These are phyloP conservation scores for Camponotus vicinus DNA, from an alignment of 1,140 invertebrate genomes.

Conservation along the genomic window DNA sequence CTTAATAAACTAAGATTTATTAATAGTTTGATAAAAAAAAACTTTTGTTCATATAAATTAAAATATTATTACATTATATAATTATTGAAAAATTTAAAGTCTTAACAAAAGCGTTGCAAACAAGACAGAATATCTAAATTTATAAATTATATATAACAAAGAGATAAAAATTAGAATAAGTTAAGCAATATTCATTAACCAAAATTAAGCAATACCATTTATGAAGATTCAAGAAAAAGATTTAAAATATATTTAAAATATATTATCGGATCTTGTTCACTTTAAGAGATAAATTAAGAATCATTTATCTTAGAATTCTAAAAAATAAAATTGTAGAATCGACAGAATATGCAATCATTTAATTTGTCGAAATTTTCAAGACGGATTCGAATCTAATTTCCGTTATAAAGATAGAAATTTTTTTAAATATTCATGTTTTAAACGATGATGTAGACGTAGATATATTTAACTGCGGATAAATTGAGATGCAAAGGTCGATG, in stretches of 20 bases:
- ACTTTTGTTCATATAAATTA: not conserved
- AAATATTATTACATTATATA: not conserved
- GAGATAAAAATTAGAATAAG: not conserved
- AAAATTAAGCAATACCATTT: not conserved
- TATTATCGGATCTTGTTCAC: no score
- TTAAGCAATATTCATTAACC: not conserved
- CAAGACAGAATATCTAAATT: not conserved
- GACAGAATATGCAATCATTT: not conserved
- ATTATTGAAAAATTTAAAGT: not conserved
- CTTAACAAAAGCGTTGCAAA: not conserved
- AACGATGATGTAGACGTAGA: not conserved
- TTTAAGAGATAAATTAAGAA: not conserved
- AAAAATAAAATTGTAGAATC: not conserved
- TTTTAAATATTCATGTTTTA: constrained; percentile 15
- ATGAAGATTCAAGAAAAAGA: not conserved
- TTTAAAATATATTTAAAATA: not conserved
- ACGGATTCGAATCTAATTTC: not conserved
- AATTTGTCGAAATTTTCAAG: not conserved
- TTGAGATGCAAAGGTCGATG: constrained; percentile 40
- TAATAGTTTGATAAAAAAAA: constrained; percentile 1
- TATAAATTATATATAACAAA: not conserved
- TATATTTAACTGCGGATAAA: constrained; percentile 24
- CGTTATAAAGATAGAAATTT: constrained; percentile 26
- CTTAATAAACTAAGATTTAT: not conserved
- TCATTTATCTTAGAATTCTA: not conserved